A percentile compares a stretch with the other conserved stretches of the same genome.
Evolutionary conservation across 1,140 invertebrate species (phyloP).

Genomic region (Heterodera schachtii): DNA sequence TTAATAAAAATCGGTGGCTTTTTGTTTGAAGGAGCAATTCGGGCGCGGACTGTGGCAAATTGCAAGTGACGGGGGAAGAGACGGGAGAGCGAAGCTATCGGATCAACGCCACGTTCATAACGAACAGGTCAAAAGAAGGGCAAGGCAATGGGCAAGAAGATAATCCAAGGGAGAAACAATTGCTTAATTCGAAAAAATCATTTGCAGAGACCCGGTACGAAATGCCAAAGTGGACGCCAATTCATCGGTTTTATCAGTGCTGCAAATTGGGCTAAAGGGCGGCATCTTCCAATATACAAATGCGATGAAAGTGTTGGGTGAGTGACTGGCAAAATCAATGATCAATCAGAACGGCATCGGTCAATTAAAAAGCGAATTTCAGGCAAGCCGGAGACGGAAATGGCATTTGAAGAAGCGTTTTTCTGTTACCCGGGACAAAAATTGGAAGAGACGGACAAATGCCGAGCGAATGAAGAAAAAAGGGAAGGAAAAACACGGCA

Average conservation of each 20-base stretch:
- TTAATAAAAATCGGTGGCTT: not conserved
- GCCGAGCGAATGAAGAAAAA: constrained; percentile 37
- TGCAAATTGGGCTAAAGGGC: constrained; percentile 63
- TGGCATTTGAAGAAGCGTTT: constrained; percentile 63
- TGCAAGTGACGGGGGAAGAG: constrained; percentile 64
- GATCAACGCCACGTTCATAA: constrained; percentile 63
- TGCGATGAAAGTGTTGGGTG: constrained; percentile 51
- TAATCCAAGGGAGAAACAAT: not conserved
- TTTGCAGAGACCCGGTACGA: constrained; percentile 60
- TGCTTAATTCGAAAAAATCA: constrained; percentile 17
- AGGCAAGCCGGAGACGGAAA: constrained; percentile 55
- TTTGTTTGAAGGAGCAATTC: not conserved
- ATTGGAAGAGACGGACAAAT: constrained; percentile 43
- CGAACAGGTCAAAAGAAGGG: constrained; percentile 48
- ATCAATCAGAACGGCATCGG: too few relatives aligned
- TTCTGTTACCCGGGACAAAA: constrained; percentile 64
- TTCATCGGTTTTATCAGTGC: constrained; percentile 60
- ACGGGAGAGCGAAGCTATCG: constrained; percentile 53
- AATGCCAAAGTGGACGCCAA: constrained; percentile 64
- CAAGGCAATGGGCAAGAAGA: constrained; percentile 8
- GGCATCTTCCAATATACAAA: constrained; percentile 65
- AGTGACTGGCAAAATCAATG: not conserved
- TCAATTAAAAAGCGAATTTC: not conserved
- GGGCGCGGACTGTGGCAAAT: constrained; percentile 60
- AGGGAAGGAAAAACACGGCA: constrained; percentile 20